Evolutionary conservation across 1,140 invertebrate species (phyloP), one percentile per base, ranked within the genome.

Genomic region (Holotrichia oblita): DNA sequence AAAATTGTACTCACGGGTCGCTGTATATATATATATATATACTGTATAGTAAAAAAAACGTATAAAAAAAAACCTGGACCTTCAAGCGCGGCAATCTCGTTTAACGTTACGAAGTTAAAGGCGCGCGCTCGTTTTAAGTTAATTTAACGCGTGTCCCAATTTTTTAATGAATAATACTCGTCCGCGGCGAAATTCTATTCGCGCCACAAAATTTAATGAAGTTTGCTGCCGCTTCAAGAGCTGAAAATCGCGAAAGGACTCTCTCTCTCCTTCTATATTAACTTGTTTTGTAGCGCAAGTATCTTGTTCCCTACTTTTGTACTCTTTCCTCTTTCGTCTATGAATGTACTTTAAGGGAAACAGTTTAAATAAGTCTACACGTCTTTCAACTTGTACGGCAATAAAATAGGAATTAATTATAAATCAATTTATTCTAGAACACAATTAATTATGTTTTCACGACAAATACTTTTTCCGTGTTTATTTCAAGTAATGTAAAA

Each of bases 151-250:
- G 44, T 48, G 44, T 48, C 12, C 44, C 44, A 48, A n/a, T 10
- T 48, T 48, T 48, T 48, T 48, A 48, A 48, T 48, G 44, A n/a
- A 48, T 48, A 48, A 48, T 48, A 48, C 44, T 48, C 44, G n/a
- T 48, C 44, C 44, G 44, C 44, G 44, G 44, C 44, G 44, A 48
- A 48, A 48, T 48, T 48, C 44, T 48, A 48, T 48, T 48, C 44
- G 44, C n/a, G 44, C 44, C 44, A n/a, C 44, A 48, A 48, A 48
- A n/a, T 48, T 48, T 48, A 48, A 48, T 48, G 44, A 48, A 48
- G 44, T 48, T 48, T 12, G 44, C 44, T n/a, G 44, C 44, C 44
- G 44, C 12, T 48, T 48, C 44, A n/a, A 48, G 44, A 48, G 44
- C 44, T 48, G n/a, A 48, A 48, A 48, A 48, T 3, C 44, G n/a